Evolutionary conservation across 2,797 vertebrate genomes (phyloP).

Genomic region (Meda fulgida): DNA sequence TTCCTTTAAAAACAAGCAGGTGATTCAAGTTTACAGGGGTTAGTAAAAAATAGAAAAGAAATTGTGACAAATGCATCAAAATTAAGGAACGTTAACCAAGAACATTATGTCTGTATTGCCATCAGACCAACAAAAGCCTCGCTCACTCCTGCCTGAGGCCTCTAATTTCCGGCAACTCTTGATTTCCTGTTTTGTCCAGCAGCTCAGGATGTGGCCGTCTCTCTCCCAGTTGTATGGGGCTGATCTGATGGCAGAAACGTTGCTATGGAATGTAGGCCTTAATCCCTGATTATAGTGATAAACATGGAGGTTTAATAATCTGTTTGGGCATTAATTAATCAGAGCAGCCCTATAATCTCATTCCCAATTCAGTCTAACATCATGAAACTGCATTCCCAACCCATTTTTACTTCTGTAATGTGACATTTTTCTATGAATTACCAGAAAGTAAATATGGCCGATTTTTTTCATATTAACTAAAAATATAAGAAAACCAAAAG

Average conservation of each 20-base stretch:
- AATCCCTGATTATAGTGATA: conserved; percentile 27
- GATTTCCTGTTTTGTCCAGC: conserved; percentile 59
- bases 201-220: conserved; percentile 56
- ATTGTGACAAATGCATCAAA: not conserved
- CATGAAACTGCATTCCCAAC: not conserved
- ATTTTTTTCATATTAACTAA: not conserved
- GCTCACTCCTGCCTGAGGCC: conserved; percentile 7
- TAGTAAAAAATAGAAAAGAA: not conserved
- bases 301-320: conserved; percentile 36
- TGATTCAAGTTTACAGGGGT: not conserved
- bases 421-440: not conserved
- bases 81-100: conserved; percentile 16
- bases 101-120: not conserved
- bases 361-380: not conserved
- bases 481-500: conserved; percentile 8
- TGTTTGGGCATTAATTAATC: conserved; percentile 21
- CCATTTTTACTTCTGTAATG: not conserved
- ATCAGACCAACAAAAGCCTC: conserved; percentile 11
- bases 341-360: not conserved
- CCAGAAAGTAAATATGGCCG: not conserved
- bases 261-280: conserved; percentile 32
- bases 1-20: not conserved
- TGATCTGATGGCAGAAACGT: conserved; percentile 35
- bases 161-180: conserved; percentile 60
- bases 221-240: conserved; percentile 42